Evolutionary conservation across 2,888 invertebrate genomes (phyloP).

Genomic region (Liposcelis brunnea): DNA sequence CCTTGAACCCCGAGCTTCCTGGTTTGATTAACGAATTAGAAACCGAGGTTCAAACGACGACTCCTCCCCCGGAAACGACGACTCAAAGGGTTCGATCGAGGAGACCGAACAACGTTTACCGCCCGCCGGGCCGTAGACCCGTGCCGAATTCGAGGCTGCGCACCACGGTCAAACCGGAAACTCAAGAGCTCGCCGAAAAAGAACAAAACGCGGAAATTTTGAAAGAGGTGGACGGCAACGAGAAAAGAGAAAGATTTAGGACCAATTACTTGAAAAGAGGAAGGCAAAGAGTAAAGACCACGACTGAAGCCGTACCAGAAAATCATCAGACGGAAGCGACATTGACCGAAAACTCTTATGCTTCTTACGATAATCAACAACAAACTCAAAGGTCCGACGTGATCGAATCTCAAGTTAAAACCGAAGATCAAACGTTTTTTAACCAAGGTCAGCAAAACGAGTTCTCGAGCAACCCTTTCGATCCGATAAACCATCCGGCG

Average conservation of each 20-base stretch:
- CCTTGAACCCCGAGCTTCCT: no score
- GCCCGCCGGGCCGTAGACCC: slow-evolving; percentile 4
- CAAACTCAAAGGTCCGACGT: no score
- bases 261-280: slow-evolving; percentile 21
- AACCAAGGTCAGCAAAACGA: neutral
- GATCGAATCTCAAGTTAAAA: neutral
- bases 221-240: slow-evolving; percentile 17
- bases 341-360: slow-evolving; percentile 13
- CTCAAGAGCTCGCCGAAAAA: slow-evolving; percentile 13
- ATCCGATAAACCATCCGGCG: neutral
- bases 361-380: neutral
- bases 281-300: slow-evolving; percentile 23
- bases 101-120: neutral
- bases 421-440: neutral
- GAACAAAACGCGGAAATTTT: slow-evolving; percentile 4
- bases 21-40: neutral
- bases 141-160: neutral
- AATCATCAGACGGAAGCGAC: slow-evolving; percentile 9
- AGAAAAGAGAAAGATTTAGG: slow-evolving; percentile 24
- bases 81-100: neutral
- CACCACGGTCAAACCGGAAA: slow-evolving; percentile 17
- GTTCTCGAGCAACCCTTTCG: neutral
- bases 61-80: slow-evolving; percentile 4
- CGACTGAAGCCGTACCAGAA: slow-evolving; percentile 24
- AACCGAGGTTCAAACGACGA: neutral